Evolutionary conservation across 2,113 vertebrate genomes (phyloP).

Genomic region (Campylomormyrus numenius): DNA sequence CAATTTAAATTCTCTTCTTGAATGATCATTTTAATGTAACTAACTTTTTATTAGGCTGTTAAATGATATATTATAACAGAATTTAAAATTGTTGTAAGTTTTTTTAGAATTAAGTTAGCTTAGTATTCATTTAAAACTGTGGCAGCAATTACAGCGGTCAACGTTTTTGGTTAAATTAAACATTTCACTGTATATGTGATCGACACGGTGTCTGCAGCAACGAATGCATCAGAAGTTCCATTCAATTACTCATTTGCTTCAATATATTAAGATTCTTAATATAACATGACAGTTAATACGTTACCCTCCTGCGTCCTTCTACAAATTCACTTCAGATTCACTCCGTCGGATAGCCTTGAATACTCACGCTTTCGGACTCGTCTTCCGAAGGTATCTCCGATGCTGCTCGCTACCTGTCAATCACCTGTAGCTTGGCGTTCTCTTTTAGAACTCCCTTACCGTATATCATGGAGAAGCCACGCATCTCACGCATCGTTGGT

Average conservation of each 20-base stretch:
- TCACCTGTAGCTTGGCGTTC: conserved; percentile 24
- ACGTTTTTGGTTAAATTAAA: conserved; percentile 7
- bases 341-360: background rate
- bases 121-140: background rate
- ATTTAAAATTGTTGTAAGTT: no score
- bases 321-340: conserved; percentile 12
- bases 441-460: conserved; percentile 28
- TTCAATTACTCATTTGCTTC: background rate
- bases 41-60: background rate
- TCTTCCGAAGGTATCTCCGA: conserved; percentile 7
- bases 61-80: background rate
- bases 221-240: conserved; percentile 12
- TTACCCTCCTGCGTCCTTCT: conserved; percentile 22
- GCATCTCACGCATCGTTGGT: background rate
- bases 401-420: conserved; percentile 28
- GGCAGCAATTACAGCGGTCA: background rate
- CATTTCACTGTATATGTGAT: background rate
- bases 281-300: background rate
- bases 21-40: background rate
- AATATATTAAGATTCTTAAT: background rate
- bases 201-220: background rate
- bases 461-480: conserved; percentile 13
- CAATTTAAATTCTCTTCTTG: background rate
- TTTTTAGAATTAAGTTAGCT: background rate
- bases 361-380: background rate